Evolutionary conservation across 1,140 invertebrate genomes (phyloP).

Genomic region (Philopotamus ludificatus): DNA sequence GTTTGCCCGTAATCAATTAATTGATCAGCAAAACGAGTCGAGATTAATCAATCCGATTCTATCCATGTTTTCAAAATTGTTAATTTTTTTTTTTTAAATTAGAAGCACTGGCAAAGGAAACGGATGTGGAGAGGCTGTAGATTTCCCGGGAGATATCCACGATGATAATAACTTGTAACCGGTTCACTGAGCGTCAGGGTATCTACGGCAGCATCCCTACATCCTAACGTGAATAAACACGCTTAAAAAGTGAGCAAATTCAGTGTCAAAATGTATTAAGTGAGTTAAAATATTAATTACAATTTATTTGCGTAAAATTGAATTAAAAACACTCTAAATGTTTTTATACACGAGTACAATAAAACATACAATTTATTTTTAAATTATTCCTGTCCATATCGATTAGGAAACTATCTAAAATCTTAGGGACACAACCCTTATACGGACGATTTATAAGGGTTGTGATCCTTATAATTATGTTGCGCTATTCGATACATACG

Average conservation of each 20-base stretch:
- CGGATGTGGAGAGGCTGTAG: background rate
- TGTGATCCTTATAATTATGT: no score
- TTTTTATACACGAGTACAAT: background rate
- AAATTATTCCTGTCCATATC: background rate
- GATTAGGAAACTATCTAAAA: background rate
- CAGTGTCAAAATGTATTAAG: background rate
- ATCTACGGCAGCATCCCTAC: conserved; percentile 1
- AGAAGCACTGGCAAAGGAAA: background rate
- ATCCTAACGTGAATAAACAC: conserved; percentile 21
- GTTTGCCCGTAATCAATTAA: background rate
- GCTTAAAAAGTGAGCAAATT: no score
- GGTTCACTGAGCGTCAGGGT: conserved; percentile 13
- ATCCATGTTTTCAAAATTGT: background rate
- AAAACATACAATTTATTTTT: background rate
- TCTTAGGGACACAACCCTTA: no score
- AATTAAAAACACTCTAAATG: background rate
- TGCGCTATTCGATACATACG: no score
- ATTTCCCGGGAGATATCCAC: conserved; percentile 24
- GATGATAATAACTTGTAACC: conserved; percentile 30
- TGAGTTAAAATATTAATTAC: no score
- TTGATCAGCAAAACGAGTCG: background rate
- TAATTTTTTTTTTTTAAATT: background rate
- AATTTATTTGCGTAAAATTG: background rate
- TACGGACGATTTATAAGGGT: no score
- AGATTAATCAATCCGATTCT: background rate